These are phyloP conservation scores for Buathra laborator DNA, from an alignment of 2,888 invertebrate species.

Conservation along the genomic window DNA sequence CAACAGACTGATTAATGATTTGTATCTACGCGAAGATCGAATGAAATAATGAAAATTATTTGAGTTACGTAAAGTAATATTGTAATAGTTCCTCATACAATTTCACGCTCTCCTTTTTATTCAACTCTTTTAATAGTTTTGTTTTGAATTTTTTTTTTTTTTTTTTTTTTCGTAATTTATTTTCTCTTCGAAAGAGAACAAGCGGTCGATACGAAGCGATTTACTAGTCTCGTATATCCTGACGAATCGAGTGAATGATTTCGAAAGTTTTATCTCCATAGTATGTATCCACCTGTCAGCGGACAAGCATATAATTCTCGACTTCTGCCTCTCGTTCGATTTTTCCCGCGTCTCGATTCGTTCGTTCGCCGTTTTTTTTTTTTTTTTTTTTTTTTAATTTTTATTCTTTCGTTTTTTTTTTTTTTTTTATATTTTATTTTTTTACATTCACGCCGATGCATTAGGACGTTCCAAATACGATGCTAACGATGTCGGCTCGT, in stretches of 20 bases:
- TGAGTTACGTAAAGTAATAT: slow-evolving; percentile 11
- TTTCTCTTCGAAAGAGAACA: background rate
- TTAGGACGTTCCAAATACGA: slow-evolving; percentile 71
- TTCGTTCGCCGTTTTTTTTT: slow-evolving; percentile 13
- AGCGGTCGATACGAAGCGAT: slow-evolving; percentile 28
- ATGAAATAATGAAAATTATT: slow-evolving; percentile 10
- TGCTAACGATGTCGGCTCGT: slow-evolving; percentile 70
- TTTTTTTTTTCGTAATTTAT: background rate
- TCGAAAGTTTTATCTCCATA: slow-evolving; percentile 53
- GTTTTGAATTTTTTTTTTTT: background rate
- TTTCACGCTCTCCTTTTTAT: slow-evolving; percentile 35
- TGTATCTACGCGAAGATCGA: background rate
- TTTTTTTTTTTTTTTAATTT: slow-evolving; percentile 10
- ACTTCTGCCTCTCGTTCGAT: slow-evolving; percentile 8
- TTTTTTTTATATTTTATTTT: slow-evolving; percentile 33
- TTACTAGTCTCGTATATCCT: slow-evolving; percentile 13
- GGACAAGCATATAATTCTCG: slow-evolving; percentile 33
- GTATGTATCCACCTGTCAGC: slow-evolving; percentile 45
- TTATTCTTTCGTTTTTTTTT: slow-evolving; percentile 9
- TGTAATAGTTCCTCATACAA: slow-evolving; percentile 12
- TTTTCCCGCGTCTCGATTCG: slow-evolving; percentile 22
- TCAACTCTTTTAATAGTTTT: slow-evolving; percentile 2
- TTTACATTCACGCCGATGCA: slow-evolving; percentile 52
- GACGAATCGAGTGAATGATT: slow-evolving; percentile 39
- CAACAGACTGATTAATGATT: slow-evolving; percentile 54